These are phyloP conservation scores for Phasia obesa DNA, from an alignment of 2,888 invertebrate genomes.

Conservation along the genomic window DNA sequence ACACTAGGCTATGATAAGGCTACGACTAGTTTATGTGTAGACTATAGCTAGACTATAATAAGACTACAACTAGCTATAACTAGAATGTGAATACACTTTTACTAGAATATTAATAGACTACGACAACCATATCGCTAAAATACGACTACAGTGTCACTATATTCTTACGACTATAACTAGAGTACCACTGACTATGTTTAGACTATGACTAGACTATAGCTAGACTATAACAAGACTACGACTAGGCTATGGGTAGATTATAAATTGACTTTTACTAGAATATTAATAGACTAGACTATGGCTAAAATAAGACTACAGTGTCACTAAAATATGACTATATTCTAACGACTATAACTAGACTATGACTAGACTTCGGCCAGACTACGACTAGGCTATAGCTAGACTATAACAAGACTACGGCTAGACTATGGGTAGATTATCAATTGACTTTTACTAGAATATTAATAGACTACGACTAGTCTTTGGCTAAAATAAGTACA, in stretches of 20 bases:
- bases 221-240: not conserved
- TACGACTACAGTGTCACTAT: too few relatives aligned
- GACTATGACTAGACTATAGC: not conserved
- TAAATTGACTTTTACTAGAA: not conserved
- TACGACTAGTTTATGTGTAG: too few relatives aligned
- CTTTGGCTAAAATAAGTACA: not conserved
- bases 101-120: too few relatives aligned
- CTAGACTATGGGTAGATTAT: not conserved
- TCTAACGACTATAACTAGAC: not conserved
- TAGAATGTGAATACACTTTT: too few relatives aligned
- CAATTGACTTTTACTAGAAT: too few relatives aligned
- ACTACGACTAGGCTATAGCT: not conserved
- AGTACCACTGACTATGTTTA: not conserved
- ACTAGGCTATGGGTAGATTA: not conserved
- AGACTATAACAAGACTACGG: not conserved
- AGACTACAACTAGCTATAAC: too few relatives aligned
- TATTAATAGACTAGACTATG: not conserved
- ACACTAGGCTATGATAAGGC: too few relatives aligned
- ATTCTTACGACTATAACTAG: too few relatives aligned
- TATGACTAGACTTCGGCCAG: not conserved
- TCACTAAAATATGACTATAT: not conserved
- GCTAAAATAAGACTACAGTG: not conserved
- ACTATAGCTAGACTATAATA: too few relatives aligned
- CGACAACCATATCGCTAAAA: too few relatives aligned
- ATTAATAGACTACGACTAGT: too few relatives aligned